Base-by-base conservation (phyloP, 2,888 invertebrate species). In the Alsophila aescularia region DNA sequence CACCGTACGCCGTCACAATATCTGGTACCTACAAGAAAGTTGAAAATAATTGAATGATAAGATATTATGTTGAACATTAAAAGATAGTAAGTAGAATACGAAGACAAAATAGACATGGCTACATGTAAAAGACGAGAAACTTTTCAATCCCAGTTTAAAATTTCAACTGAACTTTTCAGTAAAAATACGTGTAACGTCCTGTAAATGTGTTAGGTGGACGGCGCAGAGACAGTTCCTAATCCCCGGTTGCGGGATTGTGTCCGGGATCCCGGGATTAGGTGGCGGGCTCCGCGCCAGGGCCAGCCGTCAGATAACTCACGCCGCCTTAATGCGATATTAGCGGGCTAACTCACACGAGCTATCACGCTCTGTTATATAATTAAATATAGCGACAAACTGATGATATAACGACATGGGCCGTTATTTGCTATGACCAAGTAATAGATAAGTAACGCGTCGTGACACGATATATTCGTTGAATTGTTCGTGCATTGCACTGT, bases 251-350 rank as follows among this genome's bases (percentile, higher is more conserved):
- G 73, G 74, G 76, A 75, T 75, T 69, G 72, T 72, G 71, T 69
- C 69, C 72, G 68, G 63, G 75, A 73, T 73, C 69, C 74, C 67
- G 71, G 78, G 82, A 82, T 83, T 82, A 83, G 70, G 37, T 32
- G 60, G 52, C 51, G 52, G 67, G 66, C 66, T 72, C 16, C 8
- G 21, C 43, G 21, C 18, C 27, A 35, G 34, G 72, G 63, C 66
- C 70, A 70, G 68, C 62, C 72, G 72, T 66, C 76, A 77, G 83
- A 82, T 83, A 85, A 74, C 75, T 70, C 64, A 69, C 65, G 66
- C 67, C 65, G 78, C 77, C 80, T 74, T 82, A 81, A 78, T 80
- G 76, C 57, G 74, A 79, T 80, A 83, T 83, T 84, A 83, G 79
- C 82, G 75, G 77, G 76, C 77, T 81, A 73, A 72, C 78, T 55